These are phyloP conservation scores for Crossaster papposus DNA, from an alignment of 53 echinoderm and acorn worm species.

Conservation along the genomic window DNA sequence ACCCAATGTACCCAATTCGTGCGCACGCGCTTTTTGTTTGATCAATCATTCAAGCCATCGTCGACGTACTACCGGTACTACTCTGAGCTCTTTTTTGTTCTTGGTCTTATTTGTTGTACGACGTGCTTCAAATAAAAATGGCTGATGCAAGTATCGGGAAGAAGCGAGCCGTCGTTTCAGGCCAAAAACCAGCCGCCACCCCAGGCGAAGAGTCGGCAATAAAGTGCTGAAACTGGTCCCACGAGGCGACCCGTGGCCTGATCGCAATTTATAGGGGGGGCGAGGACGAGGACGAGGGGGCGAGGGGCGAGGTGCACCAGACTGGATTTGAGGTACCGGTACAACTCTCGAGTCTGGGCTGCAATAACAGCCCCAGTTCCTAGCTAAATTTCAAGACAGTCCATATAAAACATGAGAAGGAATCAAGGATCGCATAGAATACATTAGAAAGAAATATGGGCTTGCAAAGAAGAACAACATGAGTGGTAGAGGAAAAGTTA, in stretches of 20 bases:
- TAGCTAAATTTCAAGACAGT: background rate
- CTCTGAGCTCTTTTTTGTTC: no score
- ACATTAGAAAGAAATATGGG: conserved; percentile 11
- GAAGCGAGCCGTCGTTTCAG: no score
- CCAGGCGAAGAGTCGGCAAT: background rate
- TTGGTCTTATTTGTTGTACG: no score
- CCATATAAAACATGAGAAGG: conserved; percentile 4
- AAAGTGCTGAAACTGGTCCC: conserved; percentile 18
- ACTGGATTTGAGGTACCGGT: background rate
- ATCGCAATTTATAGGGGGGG: conserved; percentile 18
- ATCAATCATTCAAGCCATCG: no score
- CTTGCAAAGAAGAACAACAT: background rate
- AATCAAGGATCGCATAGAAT: conserved; percentile 4
- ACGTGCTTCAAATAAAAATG: no score
- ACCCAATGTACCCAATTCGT: no score
- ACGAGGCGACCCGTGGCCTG: background rate
- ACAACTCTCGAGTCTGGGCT: background rate
- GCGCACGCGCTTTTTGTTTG: no score
- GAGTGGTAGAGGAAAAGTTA: background rate
- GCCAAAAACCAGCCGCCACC: no score
- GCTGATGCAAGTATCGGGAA: no score
- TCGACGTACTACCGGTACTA: no score
- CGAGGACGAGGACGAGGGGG: no score
- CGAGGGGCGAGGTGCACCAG: background rate
- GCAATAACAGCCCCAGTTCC: background rate